Percentiles rank a stretch among this genome's conserved stretches.
phyloP scores from a whole-genome alignment of 2,113 vertebrate species.

The Micronycteris hirsuta region DNA sequence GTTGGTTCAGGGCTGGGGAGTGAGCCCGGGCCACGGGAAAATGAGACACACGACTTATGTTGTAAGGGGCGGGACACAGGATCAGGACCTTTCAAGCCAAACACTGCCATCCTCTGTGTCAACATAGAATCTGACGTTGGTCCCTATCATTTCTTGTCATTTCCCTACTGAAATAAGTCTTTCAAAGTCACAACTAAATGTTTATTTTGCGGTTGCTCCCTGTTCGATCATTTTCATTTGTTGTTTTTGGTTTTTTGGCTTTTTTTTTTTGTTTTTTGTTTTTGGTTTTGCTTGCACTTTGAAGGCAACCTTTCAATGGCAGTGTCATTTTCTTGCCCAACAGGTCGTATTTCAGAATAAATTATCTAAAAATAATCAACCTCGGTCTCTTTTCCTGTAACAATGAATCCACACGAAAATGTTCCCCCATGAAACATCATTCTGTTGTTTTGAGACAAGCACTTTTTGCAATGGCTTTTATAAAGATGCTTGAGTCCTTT shows the following conservation, averaged over 20 bases:
- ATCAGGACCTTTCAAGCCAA: background rate
- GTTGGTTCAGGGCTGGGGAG: background rate
- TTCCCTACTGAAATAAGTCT: background rate
- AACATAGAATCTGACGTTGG: background rate
- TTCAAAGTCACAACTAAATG: background rate
- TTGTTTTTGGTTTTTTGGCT: background rate
- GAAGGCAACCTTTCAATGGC: background rate
- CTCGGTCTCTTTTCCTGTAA: background rate
- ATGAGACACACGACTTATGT: background rate
- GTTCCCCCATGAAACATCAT: background rate
- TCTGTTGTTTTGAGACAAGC: background rate
- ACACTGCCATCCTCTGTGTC: background rate
- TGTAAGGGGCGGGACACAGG: background rate
- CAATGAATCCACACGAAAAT: background rate
- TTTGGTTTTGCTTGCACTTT: background rate
- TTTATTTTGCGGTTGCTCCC: background rate
- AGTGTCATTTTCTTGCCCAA: background rate
- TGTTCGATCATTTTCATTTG: background rate
- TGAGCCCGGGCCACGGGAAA: background rate
- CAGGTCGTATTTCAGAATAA: conserved; percentile 39
- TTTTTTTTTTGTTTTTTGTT: background rate
- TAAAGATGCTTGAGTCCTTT: background rate
- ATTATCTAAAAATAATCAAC: conserved; percentile 25
- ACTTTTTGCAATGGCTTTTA: background rate
- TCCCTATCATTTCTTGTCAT: background rate